Evolutionary conservation across 2,113 vertebrate genomes (phyloP).

Genomic region (Triplophysa rosa): DNA sequence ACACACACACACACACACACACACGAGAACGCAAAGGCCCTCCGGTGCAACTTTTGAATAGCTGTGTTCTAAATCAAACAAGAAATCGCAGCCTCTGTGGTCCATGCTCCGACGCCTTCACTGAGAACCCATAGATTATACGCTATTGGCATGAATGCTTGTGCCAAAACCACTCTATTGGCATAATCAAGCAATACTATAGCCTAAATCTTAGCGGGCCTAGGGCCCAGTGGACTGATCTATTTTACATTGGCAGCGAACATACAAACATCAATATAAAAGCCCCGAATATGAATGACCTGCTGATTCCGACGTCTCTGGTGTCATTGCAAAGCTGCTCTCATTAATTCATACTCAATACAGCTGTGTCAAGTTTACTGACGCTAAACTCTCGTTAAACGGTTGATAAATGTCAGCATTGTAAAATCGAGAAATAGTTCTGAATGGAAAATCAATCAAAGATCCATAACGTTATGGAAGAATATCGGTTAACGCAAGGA

Average conservation of each 20-base stretch:
- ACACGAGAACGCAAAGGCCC: conserved; percentile 9
- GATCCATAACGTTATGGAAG: conserved; percentile 71
- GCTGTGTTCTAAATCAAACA: conserved; percentile 32
- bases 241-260: conserved; percentile 32
- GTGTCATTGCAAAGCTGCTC: conserved; percentile 15
- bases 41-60: conserved; percentile 23
- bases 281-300: conserved; percentile 32
- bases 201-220: conserved; percentile 19
- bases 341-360: conserved; percentile 37
- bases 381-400: conserved; percentile 67
- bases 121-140: conserved; percentile 35
- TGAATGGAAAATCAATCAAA: conserved; percentile 72
- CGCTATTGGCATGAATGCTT: conserved; percentile 15
- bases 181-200: conserved; percentile 34
- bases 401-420: conserved; percentile 67
- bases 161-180: conserved; percentile 37
- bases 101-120: conserved; percentile 18
- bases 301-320: conserved; percentile 6
- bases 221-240: conserved; percentile 17
- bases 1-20: conserved; percentile 22
- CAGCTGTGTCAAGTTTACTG: conserved; percentile 36
- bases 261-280: conserved; percentile 27
- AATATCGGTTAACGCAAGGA: not conserved
- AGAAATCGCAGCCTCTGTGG: conserved; percentile 31
- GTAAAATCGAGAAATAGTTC: conserved; percentile 24